phyloP scores from a whole-genome alignment of 2,888 invertebrate genomes.

The Tholera decimalis region DNA sequence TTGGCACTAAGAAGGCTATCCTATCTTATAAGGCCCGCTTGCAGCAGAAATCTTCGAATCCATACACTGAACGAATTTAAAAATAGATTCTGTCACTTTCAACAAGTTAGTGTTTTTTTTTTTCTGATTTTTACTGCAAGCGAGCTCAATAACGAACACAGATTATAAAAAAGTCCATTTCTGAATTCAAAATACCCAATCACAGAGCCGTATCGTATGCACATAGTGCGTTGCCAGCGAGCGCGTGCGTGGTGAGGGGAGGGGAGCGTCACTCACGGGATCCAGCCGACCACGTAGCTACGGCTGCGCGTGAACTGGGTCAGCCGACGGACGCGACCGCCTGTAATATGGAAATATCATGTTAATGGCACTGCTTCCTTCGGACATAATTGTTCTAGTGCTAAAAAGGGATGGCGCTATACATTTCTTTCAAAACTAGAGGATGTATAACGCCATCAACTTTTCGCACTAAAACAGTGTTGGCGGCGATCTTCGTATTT shows the following conservation, averaged over 20 bases:
- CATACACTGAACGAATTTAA: not conserved
- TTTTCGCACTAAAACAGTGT: not conserved
- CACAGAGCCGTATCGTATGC: conserved; percentile 53
- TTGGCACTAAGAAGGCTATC: conserved; percentile 16
- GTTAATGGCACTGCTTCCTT: not conserved
- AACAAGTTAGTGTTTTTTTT: not conserved
- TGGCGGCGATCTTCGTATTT: not conserved
- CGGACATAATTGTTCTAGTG: not conserved
- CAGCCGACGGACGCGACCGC: conserved; percentile 95
- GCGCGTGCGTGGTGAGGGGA: conserved; percentile 57
- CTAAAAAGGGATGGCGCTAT: not conserved
- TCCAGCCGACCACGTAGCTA: conserved; percentile 95
- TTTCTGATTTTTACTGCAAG: too few species aligned
- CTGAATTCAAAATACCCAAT: conserved; percentile 64
- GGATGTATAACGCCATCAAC: not conserved
- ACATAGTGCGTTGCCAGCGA: conserved; percentile 55
- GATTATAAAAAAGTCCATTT: conserved; percentile 20
- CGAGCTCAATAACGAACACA: not conserved
- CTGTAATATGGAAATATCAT: conserved; percentile 72
- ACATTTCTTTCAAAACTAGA: not conserved
- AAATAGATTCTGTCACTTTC: not conserved
- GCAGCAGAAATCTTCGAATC: not conserved
- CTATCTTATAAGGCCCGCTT: not conserved
- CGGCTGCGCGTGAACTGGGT: conserved; percentile 94
- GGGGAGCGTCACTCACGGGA: conserved; percentile 77